Percentiles rank a stretch among this genome's conserved stretches.
These are phyloP conservation scores for Agrilus biguttatus DNA, from an alignment of 2,888 invertebrate genomes.

Conservation along the genomic window DNA sequence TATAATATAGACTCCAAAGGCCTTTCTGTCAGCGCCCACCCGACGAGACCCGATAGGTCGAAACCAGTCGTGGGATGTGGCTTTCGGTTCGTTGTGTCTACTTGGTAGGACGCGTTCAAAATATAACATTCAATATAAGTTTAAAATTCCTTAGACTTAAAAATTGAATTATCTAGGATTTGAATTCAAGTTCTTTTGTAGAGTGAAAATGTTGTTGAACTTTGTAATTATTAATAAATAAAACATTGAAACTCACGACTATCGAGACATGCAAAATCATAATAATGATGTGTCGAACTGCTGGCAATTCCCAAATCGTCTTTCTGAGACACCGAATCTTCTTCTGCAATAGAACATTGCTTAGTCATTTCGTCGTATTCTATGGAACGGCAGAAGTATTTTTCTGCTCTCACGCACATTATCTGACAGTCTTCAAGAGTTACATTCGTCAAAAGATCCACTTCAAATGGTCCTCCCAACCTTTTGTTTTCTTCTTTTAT, in stretches of 20 bases:
- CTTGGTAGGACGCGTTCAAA: too few relatives aligned
- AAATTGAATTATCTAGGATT: too few relatives aligned
- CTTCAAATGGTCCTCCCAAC: conserved; percentile 76
- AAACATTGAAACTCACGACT: conserved; percentile 59
- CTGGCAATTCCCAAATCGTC: conserved; percentile 76
- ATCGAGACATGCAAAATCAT: conserved; percentile 77
- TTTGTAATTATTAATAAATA: not conserved
- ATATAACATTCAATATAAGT: too few relatives aligned
- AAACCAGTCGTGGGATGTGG: too few relatives aligned
- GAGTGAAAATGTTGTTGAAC: not conserved
- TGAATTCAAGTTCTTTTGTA: not conserved
- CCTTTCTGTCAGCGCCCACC: too few relatives aligned
- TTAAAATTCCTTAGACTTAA: too few relatives aligned
- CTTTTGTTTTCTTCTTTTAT: conserved; percentile 83
- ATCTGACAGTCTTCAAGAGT: conserved; percentile 79
- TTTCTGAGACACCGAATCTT: conserved; percentile 79
- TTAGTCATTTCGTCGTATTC: conserved; percentile 79
- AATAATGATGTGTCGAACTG: conserved; percentile 75
- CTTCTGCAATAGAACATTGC: conserved; percentile 79
- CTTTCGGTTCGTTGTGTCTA: too few relatives aligned
- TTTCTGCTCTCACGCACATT: conserved; percentile 74
- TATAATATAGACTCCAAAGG: too few relatives aligned
- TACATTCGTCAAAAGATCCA: conserved; percentile 73
- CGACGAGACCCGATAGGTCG: too few relatives aligned
- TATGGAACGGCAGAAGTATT: conserved; percentile 79